Conservation (phyloP, 2,888 invertebrate genomes). For the Eueremaeus valkanovi region DNA sequence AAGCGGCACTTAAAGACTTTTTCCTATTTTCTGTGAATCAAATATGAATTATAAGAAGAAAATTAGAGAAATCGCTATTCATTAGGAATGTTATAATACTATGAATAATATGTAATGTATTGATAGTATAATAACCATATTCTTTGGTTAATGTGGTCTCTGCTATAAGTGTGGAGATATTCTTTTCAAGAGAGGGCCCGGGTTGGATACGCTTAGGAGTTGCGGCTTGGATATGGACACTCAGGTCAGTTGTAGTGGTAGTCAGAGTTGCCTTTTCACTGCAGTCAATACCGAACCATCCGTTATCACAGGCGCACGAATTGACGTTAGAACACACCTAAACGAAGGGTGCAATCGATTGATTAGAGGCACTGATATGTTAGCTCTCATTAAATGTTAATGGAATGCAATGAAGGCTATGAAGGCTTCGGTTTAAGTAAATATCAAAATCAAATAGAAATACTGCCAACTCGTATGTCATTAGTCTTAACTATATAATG, state of each 20-base stretch:
- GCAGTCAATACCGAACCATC: slow-evolving; percentile 84
- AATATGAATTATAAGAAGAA: background rate
- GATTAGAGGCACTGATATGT: background rate
- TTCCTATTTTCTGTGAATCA: slow-evolving; percentile 61
- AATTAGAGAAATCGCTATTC: background rate
- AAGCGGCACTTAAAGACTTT: slow-evolving; percentile 80
- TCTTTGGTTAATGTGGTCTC: slow-evolving; percentile 46
- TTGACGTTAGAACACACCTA: slow-evolving; percentile 78
- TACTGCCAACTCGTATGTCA: too few species aligned
- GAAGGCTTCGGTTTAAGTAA: background rate
- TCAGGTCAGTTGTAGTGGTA: slow-evolving; percentile 29
- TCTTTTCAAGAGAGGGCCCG: background rate
- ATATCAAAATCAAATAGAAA: background rate
- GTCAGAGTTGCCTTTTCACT: slow-evolving; percentile 62
- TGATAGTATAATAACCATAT: slow-evolving; percentile 43
- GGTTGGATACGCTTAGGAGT: background rate
- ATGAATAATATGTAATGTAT: background rate
- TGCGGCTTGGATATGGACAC: background rate
- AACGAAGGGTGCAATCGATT: background rate
- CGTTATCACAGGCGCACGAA: slow-evolving; percentile 82
- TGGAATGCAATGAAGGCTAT: background rate
- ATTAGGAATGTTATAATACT: background rate
- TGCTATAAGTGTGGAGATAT: slow-evolving; percentile 36
- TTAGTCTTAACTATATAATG: background rate
- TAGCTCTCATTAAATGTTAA: background rate